These are phyloP conservation scores for Scolopax mira DNA, from an alignment of 2,113 vertebrate genomes.

Conservation along the genomic window DNA sequence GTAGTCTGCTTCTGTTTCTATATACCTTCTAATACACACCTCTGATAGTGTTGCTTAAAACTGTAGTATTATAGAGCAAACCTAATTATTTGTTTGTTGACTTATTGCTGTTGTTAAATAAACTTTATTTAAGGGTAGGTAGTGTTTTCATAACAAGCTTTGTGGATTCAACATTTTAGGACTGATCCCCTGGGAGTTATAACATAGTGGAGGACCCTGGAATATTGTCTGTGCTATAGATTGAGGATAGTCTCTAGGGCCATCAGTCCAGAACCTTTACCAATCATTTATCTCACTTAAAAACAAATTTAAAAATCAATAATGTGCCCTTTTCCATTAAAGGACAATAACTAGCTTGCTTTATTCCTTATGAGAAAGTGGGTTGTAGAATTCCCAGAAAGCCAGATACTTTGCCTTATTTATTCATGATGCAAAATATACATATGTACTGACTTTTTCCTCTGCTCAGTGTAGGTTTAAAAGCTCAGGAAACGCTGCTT, in stretches of 20 bases:
- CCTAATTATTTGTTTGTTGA: not conserved
- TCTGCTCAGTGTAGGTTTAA: not conserved
- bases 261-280: constrained; percentile 22
- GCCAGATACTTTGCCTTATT: not conserved
- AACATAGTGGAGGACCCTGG: not conserved
- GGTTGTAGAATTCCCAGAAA: not conserved
- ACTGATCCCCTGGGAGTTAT: not conserved
- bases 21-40: not conserved
- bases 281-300: constrained; percentile 15
- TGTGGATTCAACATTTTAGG: not conserved
- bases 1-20: not conserved
- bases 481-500: not conserved
- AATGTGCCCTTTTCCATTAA: not conserved
- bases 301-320: constrained; percentile 44
- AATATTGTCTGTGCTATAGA: not conserved
- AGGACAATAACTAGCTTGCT: not conserved
- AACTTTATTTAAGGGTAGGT: not conserved
- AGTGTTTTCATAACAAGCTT: not conserved
- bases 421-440: too few species aligned
- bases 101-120: not conserved
- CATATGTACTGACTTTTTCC: not conserved
- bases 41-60: not conserved
- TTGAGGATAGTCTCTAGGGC: not conserved
- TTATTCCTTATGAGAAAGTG: not conserved
- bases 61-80: not conserved